phyloP scores from a whole-genome alignment of 2,888 invertebrate species.

The Plagodis pulveraria region DNA sequence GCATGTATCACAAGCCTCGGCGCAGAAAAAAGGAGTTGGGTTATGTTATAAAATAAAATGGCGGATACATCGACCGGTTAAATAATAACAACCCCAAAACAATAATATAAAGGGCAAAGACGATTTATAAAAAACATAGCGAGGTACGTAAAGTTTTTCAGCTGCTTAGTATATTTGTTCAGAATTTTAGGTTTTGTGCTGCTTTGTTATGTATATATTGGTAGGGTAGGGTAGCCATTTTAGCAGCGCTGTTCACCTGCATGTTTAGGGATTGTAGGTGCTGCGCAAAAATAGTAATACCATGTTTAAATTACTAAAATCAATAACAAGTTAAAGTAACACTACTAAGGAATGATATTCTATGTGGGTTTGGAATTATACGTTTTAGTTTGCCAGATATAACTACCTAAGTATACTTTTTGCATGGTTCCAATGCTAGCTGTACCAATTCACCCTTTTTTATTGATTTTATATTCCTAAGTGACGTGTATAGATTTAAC shows the following conservation, averaged over 20 bases:
- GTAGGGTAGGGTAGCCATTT: conserved; percentile 3
- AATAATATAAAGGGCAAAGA: conserved; percentile 43
- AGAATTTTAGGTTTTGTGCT: conserved; percentile 31
- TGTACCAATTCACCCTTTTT: not conserved
- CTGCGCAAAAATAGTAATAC: conserved; percentile 13
- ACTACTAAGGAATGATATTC: not conserved
- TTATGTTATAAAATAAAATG: conserved; percentile 60
- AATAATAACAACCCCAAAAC: conserved; percentile 41
- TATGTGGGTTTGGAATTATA: not conserved
- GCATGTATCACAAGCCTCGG: conserved; percentile 46
- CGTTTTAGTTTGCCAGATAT: not conserved
- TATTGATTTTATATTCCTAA: not conserved
- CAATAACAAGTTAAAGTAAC: not conserved
- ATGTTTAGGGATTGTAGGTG: conserved; percentile 12
- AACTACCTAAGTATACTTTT: no score
- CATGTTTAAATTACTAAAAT: not conserved
- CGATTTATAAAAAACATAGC: conserved; percentile 44
- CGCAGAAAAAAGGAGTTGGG: conserved; percentile 49
- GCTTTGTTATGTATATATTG: conserved; percentile 33
- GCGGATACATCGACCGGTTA: conserved; percentile 72
- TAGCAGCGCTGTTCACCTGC: conserved; percentile 21
- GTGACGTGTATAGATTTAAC: no score
- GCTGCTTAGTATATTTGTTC: conserved; percentile 8
- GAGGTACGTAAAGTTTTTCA: conserved; percentile 57
- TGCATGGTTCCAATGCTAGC: not conserved